Evolutionary conservation across 1,140 invertebrate genomes (phyloP).

Genomic region (Hycleus cichorii): DNA sequence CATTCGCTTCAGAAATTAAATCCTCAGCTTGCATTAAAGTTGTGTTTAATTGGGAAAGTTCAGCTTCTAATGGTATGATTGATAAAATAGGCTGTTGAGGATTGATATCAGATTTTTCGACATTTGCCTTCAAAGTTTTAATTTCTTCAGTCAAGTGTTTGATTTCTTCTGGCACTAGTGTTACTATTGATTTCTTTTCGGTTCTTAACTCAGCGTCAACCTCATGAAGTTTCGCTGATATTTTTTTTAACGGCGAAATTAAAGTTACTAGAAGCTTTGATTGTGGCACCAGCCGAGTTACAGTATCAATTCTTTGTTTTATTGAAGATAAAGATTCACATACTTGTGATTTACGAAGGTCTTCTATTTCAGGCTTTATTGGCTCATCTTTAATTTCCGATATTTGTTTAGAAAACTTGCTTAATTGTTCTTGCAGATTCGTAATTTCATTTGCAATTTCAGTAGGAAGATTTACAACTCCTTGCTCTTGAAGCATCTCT

Average conservation of each 20-base stretch:
- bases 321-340: constrained; percentile 4
- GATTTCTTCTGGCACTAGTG: too few relatives aligned
- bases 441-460: too few relatives aligned
- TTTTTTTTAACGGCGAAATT: background rate
- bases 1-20: too few relatives aligned
- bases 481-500: too few relatives aligned
- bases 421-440: too few relatives aligned
- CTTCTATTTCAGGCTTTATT: constrained; percentile 2
- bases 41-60: too few relatives aligned
- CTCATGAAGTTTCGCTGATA: background rate
- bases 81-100: too few relatives aligned
- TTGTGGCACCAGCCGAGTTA: background rate
- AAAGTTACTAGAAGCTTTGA: background rate
- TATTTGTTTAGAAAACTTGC: background rate
- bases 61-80: too few relatives aligned
- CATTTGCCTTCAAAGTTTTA: background rate
- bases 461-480: too few relatives aligned
- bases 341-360: constrained; percentile 6
- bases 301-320: constrained; percentile 18
- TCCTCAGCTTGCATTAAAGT: too few relatives aligned
- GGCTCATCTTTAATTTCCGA: constrained; percentile 2
- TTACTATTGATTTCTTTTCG: background rate
- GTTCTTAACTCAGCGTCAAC: background rate
- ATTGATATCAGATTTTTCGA: too few relatives aligned
- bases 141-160: background rate